phyloP scores from a whole-genome alignment of 2,797 vertebrate species.

The Schizopygopsis malacanthus region DNA sequence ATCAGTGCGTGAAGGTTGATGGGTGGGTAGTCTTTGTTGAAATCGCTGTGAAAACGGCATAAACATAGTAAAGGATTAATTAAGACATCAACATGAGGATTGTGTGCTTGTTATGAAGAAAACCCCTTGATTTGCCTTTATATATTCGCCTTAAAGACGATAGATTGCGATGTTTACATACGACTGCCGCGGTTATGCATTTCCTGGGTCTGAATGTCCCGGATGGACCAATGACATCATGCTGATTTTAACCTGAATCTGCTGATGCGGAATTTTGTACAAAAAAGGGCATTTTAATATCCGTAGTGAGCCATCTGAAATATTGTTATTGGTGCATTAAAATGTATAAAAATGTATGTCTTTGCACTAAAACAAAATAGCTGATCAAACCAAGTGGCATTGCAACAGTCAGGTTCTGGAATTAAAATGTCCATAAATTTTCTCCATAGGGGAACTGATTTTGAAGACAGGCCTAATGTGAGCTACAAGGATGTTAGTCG shows the following conservation, averaged over 20 bases:
- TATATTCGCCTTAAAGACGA: background rate
- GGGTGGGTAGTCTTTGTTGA: background rate
- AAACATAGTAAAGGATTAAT: background rate
- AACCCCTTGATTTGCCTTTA: background rate
- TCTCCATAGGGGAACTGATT: background rate
- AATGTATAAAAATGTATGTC: background rate
- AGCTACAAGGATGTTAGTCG: background rate
- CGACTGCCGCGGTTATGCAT: slow-evolving; percentile 32
- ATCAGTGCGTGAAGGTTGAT: background rate
- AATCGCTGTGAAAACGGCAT: background rate
- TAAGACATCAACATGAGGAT: background rate
- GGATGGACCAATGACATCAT: slow-evolving; percentile 40
- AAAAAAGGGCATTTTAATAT: background rate
- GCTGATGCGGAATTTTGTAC: background rate
- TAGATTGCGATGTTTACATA: slow-evolving; percentile 35
- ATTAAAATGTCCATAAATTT: background rate
- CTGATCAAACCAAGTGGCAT: background rate
- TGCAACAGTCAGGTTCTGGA: background rate
- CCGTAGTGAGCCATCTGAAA: background rate
- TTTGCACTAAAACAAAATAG: background rate
- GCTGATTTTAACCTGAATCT: slow-evolving; percentile 13
- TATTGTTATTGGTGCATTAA: background rate
- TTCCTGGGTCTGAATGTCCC: slow-evolving; percentile 32
- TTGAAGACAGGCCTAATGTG: background rate
- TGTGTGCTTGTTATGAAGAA: background rate